Evolutionary conservation across 2,888 invertebrate genomes (phyloP).

Genomic region (Ophonus ardosiacus): DNA sequence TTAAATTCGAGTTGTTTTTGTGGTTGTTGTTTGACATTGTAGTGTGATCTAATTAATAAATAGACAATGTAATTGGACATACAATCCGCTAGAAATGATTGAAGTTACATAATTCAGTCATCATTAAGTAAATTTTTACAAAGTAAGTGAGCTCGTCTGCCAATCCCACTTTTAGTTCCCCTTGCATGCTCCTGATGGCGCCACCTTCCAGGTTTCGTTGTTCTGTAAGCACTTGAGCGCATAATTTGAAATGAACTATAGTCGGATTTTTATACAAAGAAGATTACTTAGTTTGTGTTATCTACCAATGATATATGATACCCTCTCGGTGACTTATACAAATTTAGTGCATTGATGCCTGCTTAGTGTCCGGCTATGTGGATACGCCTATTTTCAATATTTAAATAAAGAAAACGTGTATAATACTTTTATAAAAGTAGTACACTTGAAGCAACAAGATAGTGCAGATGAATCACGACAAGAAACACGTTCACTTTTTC

Average conservation of each 20-base stretch:
- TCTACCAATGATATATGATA: no score
- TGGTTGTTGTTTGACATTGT: conserved; percentile 28
- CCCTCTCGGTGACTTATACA: no score
- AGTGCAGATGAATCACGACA: no score
- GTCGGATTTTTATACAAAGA: neutral
- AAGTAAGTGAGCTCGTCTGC: conserved; percentile 38
- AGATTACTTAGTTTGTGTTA: no score
- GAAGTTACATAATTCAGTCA: conserved; percentile 20
- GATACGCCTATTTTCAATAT: no score
- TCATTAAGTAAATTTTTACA: neutral
- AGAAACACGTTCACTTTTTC: no score
- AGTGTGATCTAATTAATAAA: conserved; percentile 30
- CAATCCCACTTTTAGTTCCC: conserved; percentile 23
- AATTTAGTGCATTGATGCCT: no score
- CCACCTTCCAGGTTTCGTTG: neutral
- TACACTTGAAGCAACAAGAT: no score
- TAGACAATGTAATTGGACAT: neutral
- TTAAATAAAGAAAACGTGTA: no score
- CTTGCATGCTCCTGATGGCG: conserved; percentile 1
- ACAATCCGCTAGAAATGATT: neutral
- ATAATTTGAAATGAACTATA: no score
- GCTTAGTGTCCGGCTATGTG: no score
- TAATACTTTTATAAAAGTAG: no score
- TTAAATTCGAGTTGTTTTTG: conserved; percentile 20
- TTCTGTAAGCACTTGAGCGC: neutral